Conservation (phyloP, 1,140 invertebrate species). For the Philotrypesis tridentata region DNA sequence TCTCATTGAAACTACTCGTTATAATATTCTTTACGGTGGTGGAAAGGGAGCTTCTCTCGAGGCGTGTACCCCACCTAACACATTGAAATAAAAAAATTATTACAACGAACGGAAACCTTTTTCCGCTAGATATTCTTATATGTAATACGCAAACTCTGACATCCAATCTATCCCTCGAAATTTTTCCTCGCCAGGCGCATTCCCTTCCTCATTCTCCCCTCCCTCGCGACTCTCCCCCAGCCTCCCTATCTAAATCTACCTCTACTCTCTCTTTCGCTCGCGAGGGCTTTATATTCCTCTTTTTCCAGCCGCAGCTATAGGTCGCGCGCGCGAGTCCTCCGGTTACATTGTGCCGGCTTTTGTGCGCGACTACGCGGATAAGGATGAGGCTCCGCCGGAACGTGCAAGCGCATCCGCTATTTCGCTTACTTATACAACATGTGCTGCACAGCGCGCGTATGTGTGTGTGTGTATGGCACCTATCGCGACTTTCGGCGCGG, state of each 20-base stretch:
- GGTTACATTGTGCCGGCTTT: slow-evolving; percentile 50
- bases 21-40: too few relatives aligned
- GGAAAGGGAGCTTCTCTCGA: too few relatives aligned
- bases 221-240: background rate
- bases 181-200: slow-evolving; percentile 40
- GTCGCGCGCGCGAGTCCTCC: slow-evolving; percentile 18
- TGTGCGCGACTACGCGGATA: slow-evolving; percentile 49
- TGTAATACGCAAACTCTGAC: background rate
- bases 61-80: too few relatives aligned
- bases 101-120: background rate
- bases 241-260: background rate
- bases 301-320: slow-evolving; percentile 18
- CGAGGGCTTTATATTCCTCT: background rate
- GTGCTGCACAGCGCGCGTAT: too few relatives aligned
- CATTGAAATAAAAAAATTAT: too few relatives aligned
- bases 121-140: background rate
- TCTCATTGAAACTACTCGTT: too few relatives aligned
- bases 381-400: background rate
- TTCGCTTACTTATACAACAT: slow-evolving; percentile 18
- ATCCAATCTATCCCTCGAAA: background rate
- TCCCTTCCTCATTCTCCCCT: slow-evolving; percentile 46
- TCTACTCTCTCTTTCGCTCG: background rate
- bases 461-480: too few relatives aligned
- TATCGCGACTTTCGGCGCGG: slow-evolving; percentile 51
- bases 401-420: slow-evolving; percentile 13